Evolutionary conservation across 2,888 invertebrate genomes (phyloP), one percentile per base, ranked within the genome.

Genomic region (Parochlus steinenii): DNA sequence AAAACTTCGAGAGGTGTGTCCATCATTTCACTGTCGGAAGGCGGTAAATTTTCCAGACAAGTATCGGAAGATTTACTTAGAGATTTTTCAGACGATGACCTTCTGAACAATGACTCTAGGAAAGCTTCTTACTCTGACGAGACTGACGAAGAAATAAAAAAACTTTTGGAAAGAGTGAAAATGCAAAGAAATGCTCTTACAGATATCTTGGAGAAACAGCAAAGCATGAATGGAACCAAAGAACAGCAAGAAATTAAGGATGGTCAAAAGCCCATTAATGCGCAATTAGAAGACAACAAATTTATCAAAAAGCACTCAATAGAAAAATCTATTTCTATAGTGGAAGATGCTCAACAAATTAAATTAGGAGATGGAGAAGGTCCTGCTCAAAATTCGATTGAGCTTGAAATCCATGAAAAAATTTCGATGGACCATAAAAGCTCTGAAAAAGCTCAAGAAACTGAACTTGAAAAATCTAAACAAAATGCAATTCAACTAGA

Each of bases 151-250:
- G 68, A 67, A 44, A 55, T 75, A 46, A 73, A 74, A 53, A 70
- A 65, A 39, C 59, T 77, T 38, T 58, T 77, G 31, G 65, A 60
- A 52, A 65, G 73, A 47, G 71, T 74, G 44, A 67, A 72, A 52
- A 67, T 66, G 47, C 76, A 78, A 54, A 66, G 76, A 53, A 74
- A 71, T 56, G 67, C 74, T 47, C 63, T 77, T 47, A 74, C 71
- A 45, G 74, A 77, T 56, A 72, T 76, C 46, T 59, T 73, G 40
- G 67, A 66, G 49, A 63, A 69, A 50, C 70, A 70, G 62, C 64
- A 65, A 47, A 62, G 56, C 54, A 40, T 37, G 22, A 63, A 37
- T 10, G 33, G 8, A 12, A 6, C 23, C 14, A 16, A 3, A 6
- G 15, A 4, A 11, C 8, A 24, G 6, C 23, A 32, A 24, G 14